These are phyloP conservation scores for Watersipora subatra DNA, from an alignment of 1,140 invertebrate species.

Conservation along the genomic window DNA sequence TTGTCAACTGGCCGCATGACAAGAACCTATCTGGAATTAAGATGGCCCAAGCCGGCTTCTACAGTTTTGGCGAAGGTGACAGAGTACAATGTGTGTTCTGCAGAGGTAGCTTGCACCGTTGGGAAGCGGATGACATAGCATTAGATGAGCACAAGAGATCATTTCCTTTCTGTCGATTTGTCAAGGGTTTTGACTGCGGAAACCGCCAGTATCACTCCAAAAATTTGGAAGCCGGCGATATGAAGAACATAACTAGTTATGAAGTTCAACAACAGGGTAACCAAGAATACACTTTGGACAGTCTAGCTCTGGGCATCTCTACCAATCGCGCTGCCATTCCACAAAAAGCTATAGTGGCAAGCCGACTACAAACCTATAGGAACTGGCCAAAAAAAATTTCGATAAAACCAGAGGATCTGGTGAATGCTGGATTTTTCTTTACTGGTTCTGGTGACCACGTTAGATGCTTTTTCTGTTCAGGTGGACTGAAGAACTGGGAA, in stretches of 20 bases:
- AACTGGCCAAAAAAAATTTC: background rate
- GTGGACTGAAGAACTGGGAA: constrained; percentile 23
- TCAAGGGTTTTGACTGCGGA: constrained; percentile 36
- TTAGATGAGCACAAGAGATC: constrained; percentile 75
- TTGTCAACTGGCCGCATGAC: constrained; percentile 41
- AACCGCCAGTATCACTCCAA: background rate
- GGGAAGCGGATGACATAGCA: constrained; percentile 68
- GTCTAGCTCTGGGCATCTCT: background rate
- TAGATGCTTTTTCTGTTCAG: constrained; percentile 24
- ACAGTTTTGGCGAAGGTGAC: constrained; percentile 50
- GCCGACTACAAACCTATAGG: background rate
- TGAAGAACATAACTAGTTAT: background rate
- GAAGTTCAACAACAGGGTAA: background rate
- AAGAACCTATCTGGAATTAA: constrained; percentile 56
- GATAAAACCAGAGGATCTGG: background rate
- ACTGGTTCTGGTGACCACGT: constrained; percentile 14
- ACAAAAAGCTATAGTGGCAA: background rate
- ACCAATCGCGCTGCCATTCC: background rate
- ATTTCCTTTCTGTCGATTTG: constrained; percentile 64
- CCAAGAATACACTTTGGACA: background rate
- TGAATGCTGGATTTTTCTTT: background rate
- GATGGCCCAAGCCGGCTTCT: constrained; percentile 60
- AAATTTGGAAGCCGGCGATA: background rate
- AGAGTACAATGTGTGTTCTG: constrained; percentile 73
- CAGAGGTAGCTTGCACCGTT: constrained; percentile 69